Evolutionary conservation across 2,888 invertebrate species (phyloP), one percentile per base, ranked within the genome.

Genomic region (Meteorus cinctellus): DNA sequence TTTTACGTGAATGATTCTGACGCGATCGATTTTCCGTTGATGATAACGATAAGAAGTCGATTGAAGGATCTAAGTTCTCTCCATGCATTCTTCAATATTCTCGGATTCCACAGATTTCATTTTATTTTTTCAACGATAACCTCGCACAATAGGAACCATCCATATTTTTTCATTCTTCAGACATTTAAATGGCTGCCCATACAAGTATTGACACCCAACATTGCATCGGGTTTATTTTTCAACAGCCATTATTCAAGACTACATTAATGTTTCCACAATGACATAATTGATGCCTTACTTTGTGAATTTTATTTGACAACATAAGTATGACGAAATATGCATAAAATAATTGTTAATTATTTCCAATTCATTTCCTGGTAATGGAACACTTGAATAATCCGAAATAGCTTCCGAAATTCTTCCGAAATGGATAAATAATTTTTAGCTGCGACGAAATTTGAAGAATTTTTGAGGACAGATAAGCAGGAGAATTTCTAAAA

Each of bases 41-140:
- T 78, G 79, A 80, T 78, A 41, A 34, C 74, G 77, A 80, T 78
- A 80, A 80, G 74, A 16, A 67, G 29, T 60, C 5, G 27, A 67
- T 70, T 73, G 78, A 79, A 74, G 78, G 78, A 72, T 69, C 76
- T 60, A 72, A 74, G n/a, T 59, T 65, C 45, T 48, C 48, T n/a
- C 48, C n/a, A 48, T n/a, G 68, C 74, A 80, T 79, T 79, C 78
- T 77, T 75, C 77, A 76, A 77, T 77, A 79, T 76, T 76, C 78
- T 79, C 77, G 78, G 79, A 79, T 79, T 79, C 2, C 76, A 78
- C 79, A 77, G 76, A 79, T 78, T 77, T 79, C 74, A 76, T 48
- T 48, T 48, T n/a, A 24, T 24, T 24, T 24, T 16, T 4, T n/a
- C n/a, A 16, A n/a, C 16, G 48, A 48, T 48, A 48, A 48, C 2